phyloP scores from a whole-genome alignment of 2,113 vertebrate species.

The Sterrhoptilus dennistouni region DNA sequence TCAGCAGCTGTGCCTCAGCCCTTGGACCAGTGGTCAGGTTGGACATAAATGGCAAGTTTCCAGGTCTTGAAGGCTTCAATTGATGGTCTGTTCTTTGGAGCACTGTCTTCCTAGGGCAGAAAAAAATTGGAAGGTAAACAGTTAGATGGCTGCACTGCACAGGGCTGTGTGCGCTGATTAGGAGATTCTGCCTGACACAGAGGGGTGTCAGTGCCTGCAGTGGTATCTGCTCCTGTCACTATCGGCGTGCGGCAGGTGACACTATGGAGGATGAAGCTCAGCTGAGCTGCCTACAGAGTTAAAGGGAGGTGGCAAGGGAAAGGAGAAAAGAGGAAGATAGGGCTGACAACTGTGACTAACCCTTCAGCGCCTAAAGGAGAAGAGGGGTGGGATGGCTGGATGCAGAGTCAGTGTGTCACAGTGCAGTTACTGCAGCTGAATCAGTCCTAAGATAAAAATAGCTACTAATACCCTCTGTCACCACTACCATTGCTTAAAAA shows the following conservation, averaged over 20 bases:
- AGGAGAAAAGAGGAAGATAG: not conserved
- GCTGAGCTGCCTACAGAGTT: not conserved
- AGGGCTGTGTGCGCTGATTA: conserved; percentile 18
- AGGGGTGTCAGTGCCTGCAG: conserved; percentile 48
- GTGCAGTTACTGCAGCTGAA: not conserved
- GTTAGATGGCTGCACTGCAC: not conserved
- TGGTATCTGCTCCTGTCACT: conserved; percentile 43
- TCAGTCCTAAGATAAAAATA: conserved; percentile 61
- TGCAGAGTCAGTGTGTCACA: not conserved
- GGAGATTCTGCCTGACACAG: conserved; percentile 18
- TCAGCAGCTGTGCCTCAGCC: not conserved
- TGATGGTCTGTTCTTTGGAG: conserved; percentile 36
- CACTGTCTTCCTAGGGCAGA: conserved; percentile 27
- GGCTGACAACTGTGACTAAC: not conserved
- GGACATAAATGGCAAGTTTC: not conserved
- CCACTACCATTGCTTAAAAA: conserved; percentile 1
- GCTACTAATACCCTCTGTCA: not conserved
- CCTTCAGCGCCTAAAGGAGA: not conserved
- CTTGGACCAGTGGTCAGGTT: not conserved
- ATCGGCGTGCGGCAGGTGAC: conserved; percentile 27
- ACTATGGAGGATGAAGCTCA: not conserved
- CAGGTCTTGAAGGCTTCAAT: not conserved
- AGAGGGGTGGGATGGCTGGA: not conserved
- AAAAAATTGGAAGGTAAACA: conserved; percentile 49
- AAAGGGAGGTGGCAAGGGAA: not conserved